These are phyloP conservation scores for Penaeus vannamei DNA, from an alignment of 1,140 invertebrate species.

Conservation along the genomic window DNA sequence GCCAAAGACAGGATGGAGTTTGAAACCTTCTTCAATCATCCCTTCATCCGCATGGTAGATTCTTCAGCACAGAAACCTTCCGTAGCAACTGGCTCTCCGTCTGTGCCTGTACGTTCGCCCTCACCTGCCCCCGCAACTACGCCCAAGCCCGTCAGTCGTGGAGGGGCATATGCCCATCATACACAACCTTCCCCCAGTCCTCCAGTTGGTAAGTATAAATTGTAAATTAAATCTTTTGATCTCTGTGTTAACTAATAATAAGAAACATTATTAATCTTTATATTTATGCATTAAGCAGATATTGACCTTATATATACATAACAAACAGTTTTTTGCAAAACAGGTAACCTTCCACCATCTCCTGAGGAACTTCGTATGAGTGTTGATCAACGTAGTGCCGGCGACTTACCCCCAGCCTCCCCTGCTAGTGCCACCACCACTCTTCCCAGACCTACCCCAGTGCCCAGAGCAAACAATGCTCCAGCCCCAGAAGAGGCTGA, in stretches of 20 bases:
- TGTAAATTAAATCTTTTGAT: background rate
- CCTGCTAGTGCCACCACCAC: slow-evolving; percentile 33
- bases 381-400: slow-evolving; percentile 52
- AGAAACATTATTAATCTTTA: too few relatives aligned
- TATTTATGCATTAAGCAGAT: background rate
- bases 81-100: slow-evolving; percentile 8
- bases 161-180: slow-evolving; percentile 44
- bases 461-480: slow-evolving; percentile 74
- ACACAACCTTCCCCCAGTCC: slow-evolving; percentile 59
- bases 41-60: slow-evolving; percentile 80
- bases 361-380: slow-evolving; percentile 60
- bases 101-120: slow-evolving; percentile 39
- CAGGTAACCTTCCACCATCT: slow-evolving; percentile 59
- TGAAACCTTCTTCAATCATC: slow-evolving; percentile 93
- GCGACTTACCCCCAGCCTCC: slow-evolving; percentile 40
- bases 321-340: background rate
- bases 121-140: slow-evolving; percentile 48
- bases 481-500: slow-evolving; percentile 78
- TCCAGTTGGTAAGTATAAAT: slow-evolving; percentile 47
- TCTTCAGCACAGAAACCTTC: slow-evolving; percentile 36
- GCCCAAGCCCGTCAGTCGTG: slow-evolving; percentile 39
- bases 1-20: slow-evolving; percentile 96
- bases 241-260: too few relatives aligned
- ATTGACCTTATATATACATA: background rate
- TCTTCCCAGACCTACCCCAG: slow-evolving; percentile 46